Base-by-base conservation (phyloP, 2,113 vertebrate species). In the Erythrolamprus reginae region DNA sequence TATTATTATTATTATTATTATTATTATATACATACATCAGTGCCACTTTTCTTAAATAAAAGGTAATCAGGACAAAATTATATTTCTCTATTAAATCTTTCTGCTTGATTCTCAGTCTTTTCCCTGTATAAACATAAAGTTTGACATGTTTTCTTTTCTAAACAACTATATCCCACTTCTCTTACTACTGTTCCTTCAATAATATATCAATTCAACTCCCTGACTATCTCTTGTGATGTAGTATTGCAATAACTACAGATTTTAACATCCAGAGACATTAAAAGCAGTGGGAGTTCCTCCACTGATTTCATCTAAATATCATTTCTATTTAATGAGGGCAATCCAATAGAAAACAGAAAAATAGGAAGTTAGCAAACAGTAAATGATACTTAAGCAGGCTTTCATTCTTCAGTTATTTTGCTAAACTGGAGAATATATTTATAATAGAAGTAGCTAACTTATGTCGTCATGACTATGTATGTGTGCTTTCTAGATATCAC, bases 261-360 rank as follows among this genome's bases (percentile, higher is more conserved):
- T 23, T 28, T 56, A 56, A 84, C 84, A 84, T 89, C 52, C 42
- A 89, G 51, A 53, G 24, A 83, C 15, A 26, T 56, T 52, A 48
- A 12, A 56, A 48, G n/a, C 33, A 38, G 33, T 86, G 85, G 7
- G 33, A 86, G 51, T 86, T 55, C 45, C 45, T 52, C 42, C 38
- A 56, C 17, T 89, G 77, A 61, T 89, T 84, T 61, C 10, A 61
- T 89, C 21, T 48, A 84, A 89, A 89, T 48, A 38, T 89, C n/a
- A 47, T 47, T 48, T 48, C 83, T 56, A 58, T 53, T 24, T 51
- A 82, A 26, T 53, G 70, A 45, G 23, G 24, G 15, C 23, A 82
- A 53, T 21, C 21, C 28, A 53, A 15, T 53, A 47, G 24, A 89
- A 53, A n/a, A 21, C 38, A 48, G 26, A 51, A 88, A 70, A n/a